Conservation (phyloP, 2,797 vertebrate species). For the Odontamblyopus lacepedii region DNA sequence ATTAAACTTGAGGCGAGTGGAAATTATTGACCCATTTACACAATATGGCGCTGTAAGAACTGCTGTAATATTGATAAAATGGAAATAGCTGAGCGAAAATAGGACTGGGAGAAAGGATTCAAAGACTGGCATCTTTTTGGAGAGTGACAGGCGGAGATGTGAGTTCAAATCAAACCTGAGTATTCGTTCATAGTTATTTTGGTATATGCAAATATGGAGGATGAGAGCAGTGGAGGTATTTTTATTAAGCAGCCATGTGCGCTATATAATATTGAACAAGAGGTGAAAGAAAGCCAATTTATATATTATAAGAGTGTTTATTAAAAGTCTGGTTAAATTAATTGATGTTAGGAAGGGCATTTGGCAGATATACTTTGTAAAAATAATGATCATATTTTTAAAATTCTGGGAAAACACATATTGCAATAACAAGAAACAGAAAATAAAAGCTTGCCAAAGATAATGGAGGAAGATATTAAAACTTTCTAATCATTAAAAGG, state of each 20-base stretch:
- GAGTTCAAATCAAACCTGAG: constrained; percentile 23
- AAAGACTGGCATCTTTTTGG: constrained; percentile 15
- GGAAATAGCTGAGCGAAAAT: constrained; percentile 33
- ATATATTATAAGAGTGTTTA: no score
- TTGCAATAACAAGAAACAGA: no score
- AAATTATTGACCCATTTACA: constrained; percentile 24
- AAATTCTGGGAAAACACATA: no score
- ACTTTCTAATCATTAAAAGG: no score
- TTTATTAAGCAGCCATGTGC: not conserved
- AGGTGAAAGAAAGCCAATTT: not conserved
- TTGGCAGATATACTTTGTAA: no score
- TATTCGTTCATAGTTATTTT: constrained; percentile 2
- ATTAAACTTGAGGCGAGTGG: constrained; percentile 1
- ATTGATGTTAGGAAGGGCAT: no score
- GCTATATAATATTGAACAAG: not conserved
- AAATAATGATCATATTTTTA: no score
- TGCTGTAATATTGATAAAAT: constrained; percentile 25
- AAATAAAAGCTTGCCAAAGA: no score
- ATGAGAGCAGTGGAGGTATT: not conserved
- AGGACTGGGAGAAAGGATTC: not conserved
- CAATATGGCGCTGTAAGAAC: constrained; percentile 24
- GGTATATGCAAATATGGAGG: not conserved
- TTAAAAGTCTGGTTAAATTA: no score
- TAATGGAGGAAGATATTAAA: no score
- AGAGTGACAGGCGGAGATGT: constrained; percentile 32